Evolutionary conservation across 2,888 invertebrate species (phyloP).

Genomic region (Drosophila greeni): DNA sequence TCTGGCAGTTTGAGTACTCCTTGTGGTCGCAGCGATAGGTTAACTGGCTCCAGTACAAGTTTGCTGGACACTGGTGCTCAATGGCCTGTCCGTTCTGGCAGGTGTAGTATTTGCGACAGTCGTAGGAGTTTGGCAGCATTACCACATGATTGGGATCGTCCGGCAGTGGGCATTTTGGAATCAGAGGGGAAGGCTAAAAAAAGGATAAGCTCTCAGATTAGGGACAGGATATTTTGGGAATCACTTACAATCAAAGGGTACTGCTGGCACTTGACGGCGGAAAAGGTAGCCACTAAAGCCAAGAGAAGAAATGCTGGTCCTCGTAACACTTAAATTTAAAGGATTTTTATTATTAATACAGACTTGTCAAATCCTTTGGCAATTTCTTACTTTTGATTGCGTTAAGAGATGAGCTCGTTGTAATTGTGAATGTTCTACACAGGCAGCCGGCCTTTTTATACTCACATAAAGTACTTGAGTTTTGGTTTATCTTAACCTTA

Average conservation of each 20-base stretch:
- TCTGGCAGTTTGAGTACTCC: constrained; percentile 55
- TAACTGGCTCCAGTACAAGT: constrained; percentile 66
- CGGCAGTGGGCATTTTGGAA: constrained; percentile 47
- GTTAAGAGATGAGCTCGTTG: constrained; percentile 12
- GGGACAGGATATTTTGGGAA: fast-evolving
- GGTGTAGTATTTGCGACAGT: constrained; percentile 72
- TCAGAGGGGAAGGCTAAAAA: constrained; percentile 5
- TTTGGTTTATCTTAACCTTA: neutral
- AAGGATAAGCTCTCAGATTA: neutral
- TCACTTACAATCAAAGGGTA: constrained; percentile 28
- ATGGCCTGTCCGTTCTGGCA: constrained; percentile 64
- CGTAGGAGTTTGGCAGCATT: constrained; percentile 57
- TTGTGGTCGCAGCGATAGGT: constrained; percentile 71
- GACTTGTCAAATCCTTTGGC: neutral
- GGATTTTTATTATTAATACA: fast-evolving
- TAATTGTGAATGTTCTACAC: constrained; percentile 3
- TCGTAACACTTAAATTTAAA: constrained; percentile 19
- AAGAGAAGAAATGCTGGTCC: constrained; percentile 26
- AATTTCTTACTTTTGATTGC: constrained; percentile 25
- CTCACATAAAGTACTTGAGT: neutral
- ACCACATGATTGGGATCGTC: constrained; percentile 68
- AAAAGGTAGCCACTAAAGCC: constrained; percentile 4
- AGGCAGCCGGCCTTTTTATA: constrained; percentile 37
- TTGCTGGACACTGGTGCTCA: constrained; percentile 58
- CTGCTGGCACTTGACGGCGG: neutral